Percentiles rank a stretch among this genome's conserved stretches.
Conservation (phyloP, 2,797 vertebrate species). For the Liasis olivaceus region DNA sequence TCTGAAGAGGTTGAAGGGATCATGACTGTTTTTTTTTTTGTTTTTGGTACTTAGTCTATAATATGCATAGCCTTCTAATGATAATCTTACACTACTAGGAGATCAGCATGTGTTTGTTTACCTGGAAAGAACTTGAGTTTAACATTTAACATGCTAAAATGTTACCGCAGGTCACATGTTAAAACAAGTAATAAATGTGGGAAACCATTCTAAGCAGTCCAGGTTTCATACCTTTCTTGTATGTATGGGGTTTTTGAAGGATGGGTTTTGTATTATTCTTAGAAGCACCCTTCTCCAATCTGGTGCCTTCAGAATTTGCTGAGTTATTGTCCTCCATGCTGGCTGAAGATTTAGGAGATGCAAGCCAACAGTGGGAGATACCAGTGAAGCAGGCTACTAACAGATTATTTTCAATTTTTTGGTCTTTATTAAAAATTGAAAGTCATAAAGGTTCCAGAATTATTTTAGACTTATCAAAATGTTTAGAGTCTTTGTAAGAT, state of each 20-base stretch:
- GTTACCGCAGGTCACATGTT: background rate
- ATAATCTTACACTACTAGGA: background rate
- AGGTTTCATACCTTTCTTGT: background rate
- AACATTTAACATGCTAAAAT: background rate
- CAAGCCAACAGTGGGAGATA: background rate
- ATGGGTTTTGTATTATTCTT: background rate
- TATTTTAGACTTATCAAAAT: background rate
- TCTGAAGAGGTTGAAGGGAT: background rate
- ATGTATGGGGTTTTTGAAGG: background rate
- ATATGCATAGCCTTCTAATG: background rate
- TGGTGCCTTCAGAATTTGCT: background rate
- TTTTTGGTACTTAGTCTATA: background rate
- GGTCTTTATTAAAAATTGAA: background rate
- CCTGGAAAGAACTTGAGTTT: background rate
- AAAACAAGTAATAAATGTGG: background rate
- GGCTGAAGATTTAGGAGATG: background rate
- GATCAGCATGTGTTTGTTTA: background rate
- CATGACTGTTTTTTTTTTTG: background rate
- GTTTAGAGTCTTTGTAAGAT: background rate
- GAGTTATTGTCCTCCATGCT: background rate
- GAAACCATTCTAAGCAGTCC: background rate
- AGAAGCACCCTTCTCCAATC: background rate
- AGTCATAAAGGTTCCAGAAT: background rate
- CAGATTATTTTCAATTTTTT: background rate
- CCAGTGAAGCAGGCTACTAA: background rate